Conservation (phyloP, 2,888 invertebrate genomes). For the Metalampra italica region DNA sequence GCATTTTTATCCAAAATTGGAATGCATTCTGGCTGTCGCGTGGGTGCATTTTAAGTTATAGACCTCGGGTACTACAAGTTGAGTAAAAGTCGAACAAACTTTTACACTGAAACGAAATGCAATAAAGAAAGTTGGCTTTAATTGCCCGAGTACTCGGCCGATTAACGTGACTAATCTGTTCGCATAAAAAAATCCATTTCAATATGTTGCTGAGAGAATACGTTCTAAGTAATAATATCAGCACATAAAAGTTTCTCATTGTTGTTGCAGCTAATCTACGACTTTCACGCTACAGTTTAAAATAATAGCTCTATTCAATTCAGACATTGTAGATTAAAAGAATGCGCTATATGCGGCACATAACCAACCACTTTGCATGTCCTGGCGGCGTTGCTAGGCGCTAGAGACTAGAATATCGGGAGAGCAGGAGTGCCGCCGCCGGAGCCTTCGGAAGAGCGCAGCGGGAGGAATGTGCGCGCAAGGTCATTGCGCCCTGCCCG, state of each 20-base stretch:
- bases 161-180: too few relatives aligned
- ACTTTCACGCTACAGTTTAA: conserved; percentile 8
- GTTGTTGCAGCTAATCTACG: neutral
- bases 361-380: conserved; percentile 15
- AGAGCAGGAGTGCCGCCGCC: conserved; percentile 25
- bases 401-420: conserved; percentile 6
- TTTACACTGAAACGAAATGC: too few relatives aligned
- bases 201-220: neutral
- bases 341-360: conserved; percentile 20
- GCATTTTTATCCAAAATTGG: conserved; percentile 18
- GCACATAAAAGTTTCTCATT: too few relatives aligned
- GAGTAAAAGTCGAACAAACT: too few relatives aligned
- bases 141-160: too few relatives aligned
- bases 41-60: conserved; percentile 1
- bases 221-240: too few relatives aligned
- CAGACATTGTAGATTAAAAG: conserved; percentile 27
- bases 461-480: conserved; percentile 70
- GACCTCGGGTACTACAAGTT: neutral
- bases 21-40: conserved; percentile 5
- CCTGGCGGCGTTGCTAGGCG: conserved; percentile 2
- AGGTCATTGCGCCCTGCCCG: conserved; percentile 78
- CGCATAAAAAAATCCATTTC: neutral
- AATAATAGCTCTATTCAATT: conserved; percentile 32
- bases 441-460: conserved; percentile 59
- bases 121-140: too few relatives aligned